Conservation (phyloP, 1,140 invertebrate genomes). For the Aporrectodea caliginosa region DNA sequence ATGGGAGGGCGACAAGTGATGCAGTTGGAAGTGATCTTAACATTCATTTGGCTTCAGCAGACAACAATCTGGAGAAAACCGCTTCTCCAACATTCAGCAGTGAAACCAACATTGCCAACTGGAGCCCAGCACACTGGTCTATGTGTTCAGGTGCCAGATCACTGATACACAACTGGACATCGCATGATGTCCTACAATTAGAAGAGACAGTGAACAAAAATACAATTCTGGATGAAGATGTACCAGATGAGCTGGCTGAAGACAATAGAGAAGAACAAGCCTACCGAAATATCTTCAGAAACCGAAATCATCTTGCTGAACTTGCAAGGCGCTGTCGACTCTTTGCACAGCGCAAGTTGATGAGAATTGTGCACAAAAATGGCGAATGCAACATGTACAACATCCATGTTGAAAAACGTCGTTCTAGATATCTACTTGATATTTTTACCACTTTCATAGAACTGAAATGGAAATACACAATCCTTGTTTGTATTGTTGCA, state of each 20-base stretch:
- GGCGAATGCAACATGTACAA: neutral
- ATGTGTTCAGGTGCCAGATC: neutral
- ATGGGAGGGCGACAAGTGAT: neutral
- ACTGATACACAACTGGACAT: neutral
- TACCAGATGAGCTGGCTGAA: neutral
- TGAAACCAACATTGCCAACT: neutral
- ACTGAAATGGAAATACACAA: constrained; percentile 45
- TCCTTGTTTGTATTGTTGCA: constrained; percentile 45
- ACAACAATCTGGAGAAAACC: neutral
- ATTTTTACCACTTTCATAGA: constrained; percentile 71
- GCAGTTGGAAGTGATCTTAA: neutral
- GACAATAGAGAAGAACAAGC: neutral
- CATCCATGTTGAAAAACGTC: neutral
- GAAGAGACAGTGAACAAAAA: too few relatives aligned
- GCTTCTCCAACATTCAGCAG: neutral
- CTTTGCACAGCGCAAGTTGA: neutral
- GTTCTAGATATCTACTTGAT: constrained; percentile 59
- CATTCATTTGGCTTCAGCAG: neutral
- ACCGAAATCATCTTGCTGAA: neutral
- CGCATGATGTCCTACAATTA: neutral
- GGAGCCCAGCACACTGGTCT: neutral
- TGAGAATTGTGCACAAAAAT: neutral
- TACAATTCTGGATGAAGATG: neutral
- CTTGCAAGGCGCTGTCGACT: neutral
- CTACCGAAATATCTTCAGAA: neutral